These are phyloP conservation scores for Dorcus parallelipipedus DNA, from an alignment of 2,888 invertebrate species.

Conservation along the genomic window DNA sequence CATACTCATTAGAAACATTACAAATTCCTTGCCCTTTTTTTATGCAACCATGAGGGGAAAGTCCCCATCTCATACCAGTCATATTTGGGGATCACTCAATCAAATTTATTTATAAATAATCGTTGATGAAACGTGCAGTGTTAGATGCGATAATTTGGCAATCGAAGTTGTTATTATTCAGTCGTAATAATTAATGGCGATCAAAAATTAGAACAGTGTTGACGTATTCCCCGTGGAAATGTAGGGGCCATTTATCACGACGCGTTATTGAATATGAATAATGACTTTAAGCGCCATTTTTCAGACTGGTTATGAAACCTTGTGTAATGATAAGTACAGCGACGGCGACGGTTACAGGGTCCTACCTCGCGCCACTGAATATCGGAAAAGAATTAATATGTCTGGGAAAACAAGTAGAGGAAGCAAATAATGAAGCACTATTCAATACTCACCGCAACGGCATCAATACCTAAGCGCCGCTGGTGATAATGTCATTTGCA, in stretches of 20 bases:
- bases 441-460: conserved; percentile 16
- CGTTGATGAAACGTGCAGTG: not conserved
- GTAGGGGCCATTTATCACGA: conserved; percentile 24
- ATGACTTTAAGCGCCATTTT: conserved; percentile 32
- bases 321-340: too few relatives aligned
- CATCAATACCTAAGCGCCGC: conserved; percentile 23
- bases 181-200: conserved; percentile 6
- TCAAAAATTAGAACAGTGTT: conserved; percentile 26
- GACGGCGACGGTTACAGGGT: too few relatives aligned
- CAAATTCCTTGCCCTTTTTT: too few relatives aligned
- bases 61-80: too few relatives aligned
- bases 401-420: conserved; percentile 25
- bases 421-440: conserved; percentile 19
- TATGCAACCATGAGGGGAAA: too few relatives aligned
- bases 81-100: too few relatives aligned
- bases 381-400: conserved; percentile 30
- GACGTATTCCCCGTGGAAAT: conserved; percentile 7
- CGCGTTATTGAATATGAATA: conserved; percentile 29
- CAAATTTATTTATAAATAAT: not conserved
- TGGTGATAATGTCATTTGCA: conserved; percentile 29
- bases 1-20: too few relatives aligned
- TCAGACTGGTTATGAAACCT: conserved; percentile 15
- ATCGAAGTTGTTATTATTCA: not conserved
- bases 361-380: conserved; percentile 18
- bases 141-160: not conserved